Base-by-base conservation (phyloP, 2,797 vertebrate genomes). In the Scarus forsteni region DNA sequence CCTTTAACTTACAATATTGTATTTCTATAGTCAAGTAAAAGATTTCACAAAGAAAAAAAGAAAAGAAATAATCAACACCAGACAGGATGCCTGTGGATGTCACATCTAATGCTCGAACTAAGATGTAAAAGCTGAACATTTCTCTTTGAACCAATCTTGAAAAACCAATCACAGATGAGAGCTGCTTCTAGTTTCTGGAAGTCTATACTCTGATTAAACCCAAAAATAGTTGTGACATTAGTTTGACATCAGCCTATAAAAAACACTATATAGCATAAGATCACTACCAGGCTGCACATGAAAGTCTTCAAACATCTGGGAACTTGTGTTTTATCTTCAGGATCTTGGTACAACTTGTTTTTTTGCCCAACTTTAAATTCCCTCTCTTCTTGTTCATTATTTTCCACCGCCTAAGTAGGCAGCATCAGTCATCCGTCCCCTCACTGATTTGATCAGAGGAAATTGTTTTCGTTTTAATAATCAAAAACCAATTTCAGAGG, bases 381-480 rank as follows among this genome's bases (percentile, higher is more conserved):
- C 50, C 60, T 80, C 49, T 75, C 52, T 63, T 67, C 42, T 60
- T 40, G 18, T 51, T 73, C n/a, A 35, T 67, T 45, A 51, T 70
- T 78, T 60, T 10, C 46, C 46, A 42, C 55, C 53, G 53, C 15
- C n/a, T 46, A 66, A 70, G 64, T 44, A 16, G 63, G 75, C 68
- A 9, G 61, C 60, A 39, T 78, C 59, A 75, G 64, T 66, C 77
- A 72, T 39, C 66, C 61, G 62, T 65, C 40, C 36, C 27, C 40
- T 65, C 9, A n/a, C 40, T 64, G 69, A 83, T 83, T 72, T 71
- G 66, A 85, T 86, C 70, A 76, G 18, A 55, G 64, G 50, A 85
- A 81, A 83, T 75, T 62, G 64, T 77, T 84, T 84, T 81, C 38
- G 73, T 82, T 84, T 80, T 66, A 82, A 74, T 85, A 76, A 85